Base-by-base conservation (phyloP, 1,140 invertebrate species). In the Caenorhabditis latens region DNA sequence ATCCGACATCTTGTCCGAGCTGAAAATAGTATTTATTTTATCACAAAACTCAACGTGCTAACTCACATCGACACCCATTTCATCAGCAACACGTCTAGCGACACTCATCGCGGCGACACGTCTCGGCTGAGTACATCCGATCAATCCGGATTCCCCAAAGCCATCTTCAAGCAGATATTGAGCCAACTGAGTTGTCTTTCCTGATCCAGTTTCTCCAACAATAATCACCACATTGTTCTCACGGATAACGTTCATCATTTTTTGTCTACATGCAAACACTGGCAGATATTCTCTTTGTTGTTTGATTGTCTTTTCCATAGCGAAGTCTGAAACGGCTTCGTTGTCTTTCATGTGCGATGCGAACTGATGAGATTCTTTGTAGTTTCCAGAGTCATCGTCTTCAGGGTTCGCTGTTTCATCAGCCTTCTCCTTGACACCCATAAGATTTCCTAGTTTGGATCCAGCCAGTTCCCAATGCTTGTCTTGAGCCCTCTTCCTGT, bases 391-490 rank as follows among this genome's bases (percentile, higher is more conserved):
- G 85, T 95, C 94, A 87, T 94, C 94, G 88, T 94, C 93, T 88
- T 94, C 92, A 75, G 90, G 94, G 43, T 55, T 82, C 75, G 89
- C 93, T 50, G 89, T 95, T 88, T 96, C 95, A 93, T 96, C 95
- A 91, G 95, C 94, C 67, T 93, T 92, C 93, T 96, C 95, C 90
- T 96, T 95, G 0, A 99, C 95, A 2, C 98, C 98, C 96, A 99
- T 97, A 24, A 99, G 97, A 90, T 99, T 97, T 91, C 97, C 97
- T 67, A 99, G 94, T 91, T 96, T 96, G 3, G 97, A 99, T 48
- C 98, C 98, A 55, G 97, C 97, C 53, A 99, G 93, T 93, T 99
- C 97, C 97, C 98, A 99, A 93, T 99, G 97, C 93, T 99, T 99
- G 92, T 98, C 98, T 91, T 85, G 83, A 0, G 97, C 97, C 93